Conservation (phyloP, 2,797 vertebrate species). For the Poliocrania exsul region DNA sequence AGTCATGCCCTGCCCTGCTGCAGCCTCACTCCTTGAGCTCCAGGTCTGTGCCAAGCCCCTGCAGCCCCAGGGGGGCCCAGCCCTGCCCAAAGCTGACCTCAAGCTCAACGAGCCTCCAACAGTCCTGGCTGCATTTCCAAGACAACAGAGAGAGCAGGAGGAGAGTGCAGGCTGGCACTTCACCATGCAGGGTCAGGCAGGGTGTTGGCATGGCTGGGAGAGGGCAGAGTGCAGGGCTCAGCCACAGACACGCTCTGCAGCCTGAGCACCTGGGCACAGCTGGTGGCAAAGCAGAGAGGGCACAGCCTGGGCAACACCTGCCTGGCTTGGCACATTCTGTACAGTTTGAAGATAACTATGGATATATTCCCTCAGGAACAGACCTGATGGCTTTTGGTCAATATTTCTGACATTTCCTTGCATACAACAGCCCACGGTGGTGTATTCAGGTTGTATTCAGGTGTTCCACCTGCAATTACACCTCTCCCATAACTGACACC, state of each 20-base stretch:
- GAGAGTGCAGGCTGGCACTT: rapidly evolving
- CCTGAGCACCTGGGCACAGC: neutral
- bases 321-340: rapidly evolving
- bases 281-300: neutral
- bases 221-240: neutral
- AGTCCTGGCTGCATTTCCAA: neutral
- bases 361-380: neutral
- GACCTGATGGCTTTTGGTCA: neutral
- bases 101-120: neutral
- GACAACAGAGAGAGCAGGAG: neutral
- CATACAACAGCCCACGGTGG: neutral
- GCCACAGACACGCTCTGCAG: neutral
- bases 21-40: neutral
- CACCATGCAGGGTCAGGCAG: rapidly evolving
- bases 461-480: neutral
- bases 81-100: neutral
- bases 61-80: rapidly evolving
- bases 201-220: rapidly evolving
- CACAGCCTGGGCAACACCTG: neutral
- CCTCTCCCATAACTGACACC: rapidly evolving
- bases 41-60: neutral
- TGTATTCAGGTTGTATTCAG: too few relatives aligned
- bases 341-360: rapidly evolving
- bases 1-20: neutral
- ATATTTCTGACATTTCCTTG: neutral